Percentiles rank a stretch among this genome's conserved stretches.
phyloP scores from a whole-genome alignment of 2,888 invertebrate species.

The Tachina lurida region DNA sequence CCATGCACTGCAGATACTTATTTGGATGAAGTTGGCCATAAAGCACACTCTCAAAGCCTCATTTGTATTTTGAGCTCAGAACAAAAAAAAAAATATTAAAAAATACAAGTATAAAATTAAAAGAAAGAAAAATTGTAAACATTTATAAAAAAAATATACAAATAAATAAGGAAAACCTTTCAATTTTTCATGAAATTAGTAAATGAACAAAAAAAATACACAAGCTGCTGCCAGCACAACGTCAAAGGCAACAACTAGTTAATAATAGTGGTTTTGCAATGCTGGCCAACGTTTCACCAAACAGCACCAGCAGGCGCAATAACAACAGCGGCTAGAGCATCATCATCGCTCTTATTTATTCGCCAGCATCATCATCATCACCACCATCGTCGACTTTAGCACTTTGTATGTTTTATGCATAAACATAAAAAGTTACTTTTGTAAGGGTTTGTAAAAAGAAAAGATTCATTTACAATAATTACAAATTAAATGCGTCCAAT shows the following conservation, averaged over 20 bases:
- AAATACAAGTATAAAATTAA: background rate
- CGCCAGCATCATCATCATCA: conserved; percentile 11
- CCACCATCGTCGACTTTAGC: conserved; percentile 16
- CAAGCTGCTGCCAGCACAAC: conserved; percentile 34
- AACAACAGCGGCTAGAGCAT: conserved; percentile 22
- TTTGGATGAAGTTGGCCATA: conserved; percentile 43
- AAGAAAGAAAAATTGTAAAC: conserved; percentile 1
- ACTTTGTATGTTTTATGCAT: conserved; percentile 62
- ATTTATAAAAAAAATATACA: background rate
- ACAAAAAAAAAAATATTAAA: conserved; percentile 41
- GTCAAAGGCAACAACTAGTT: conserved; percentile 31
- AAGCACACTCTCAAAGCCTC: conserved; percentile 48
- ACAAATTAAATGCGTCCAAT: conserved; percentile 56
- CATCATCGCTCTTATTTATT: conserved; percentile 12
- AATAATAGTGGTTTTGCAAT: conserved; percentile 49
- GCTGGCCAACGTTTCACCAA: conserved; percentile 52
- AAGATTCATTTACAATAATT: conserved; percentile 57
- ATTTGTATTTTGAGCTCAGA: conserved; percentile 23
- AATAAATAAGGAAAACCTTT: conserved; percentile 48
- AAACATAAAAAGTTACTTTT: conserved; percentile 54
- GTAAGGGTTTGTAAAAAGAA: conserved; percentile 1
- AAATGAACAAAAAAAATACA: conserved; percentile 49
- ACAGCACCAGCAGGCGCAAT: conserved; percentile 22
- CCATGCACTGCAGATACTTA: conserved; percentile 61
- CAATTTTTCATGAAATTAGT: conserved; percentile 66